Conservation (phyloP, 2,888 invertebrate genomes). For the Orthosia gothica region DNA sequence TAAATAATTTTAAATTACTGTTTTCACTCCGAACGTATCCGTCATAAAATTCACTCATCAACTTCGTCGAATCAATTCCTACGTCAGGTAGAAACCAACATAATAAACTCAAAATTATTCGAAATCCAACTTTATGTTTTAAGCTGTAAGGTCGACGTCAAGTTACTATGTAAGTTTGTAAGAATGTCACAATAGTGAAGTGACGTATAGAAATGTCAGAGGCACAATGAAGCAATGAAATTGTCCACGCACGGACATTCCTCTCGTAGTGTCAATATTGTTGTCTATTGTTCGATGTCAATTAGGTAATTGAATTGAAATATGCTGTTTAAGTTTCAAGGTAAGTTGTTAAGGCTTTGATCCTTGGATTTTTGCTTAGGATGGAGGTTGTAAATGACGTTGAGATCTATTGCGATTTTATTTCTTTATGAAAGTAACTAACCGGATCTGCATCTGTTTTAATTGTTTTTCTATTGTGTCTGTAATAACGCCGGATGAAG, state of each 20-base stretch:
- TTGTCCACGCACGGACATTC: slow-evolving; percentile 71
- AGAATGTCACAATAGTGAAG: slow-evolving; percentile 72
- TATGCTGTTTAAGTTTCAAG: slow-evolving; percentile 45
- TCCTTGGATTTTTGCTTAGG: no score
- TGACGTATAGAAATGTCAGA: slow-evolving; percentile 77
- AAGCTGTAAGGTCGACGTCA: not conserved
- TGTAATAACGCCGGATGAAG: no score
- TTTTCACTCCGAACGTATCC: slow-evolving; percentile 63
- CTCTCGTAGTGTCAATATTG: slow-evolving; percentile 67
- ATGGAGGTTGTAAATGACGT: not conserved
- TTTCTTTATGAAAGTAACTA: not conserved
- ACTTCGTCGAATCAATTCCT: slow-evolving; percentile 75
- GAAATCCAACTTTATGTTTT: slow-evolving; percentile 47
- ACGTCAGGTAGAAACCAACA: slow-evolving; percentile 67
- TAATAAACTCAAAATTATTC: not conserved
- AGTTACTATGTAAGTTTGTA: slow-evolving; percentile 56
- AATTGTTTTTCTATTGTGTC: no score
- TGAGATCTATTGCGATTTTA: not conserved
- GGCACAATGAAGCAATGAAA: slow-evolving; percentile 73
- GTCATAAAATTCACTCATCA: slow-evolving; percentile 68
- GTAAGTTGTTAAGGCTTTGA: slow-evolving; percentile 43
- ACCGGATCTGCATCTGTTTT: no score
- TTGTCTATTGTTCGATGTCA: slow-evolving; percentile 70
- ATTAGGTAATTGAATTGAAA: slow-evolving; percentile 70
- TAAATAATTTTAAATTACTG: slow-evolving; percentile 67